These are phyloP conservation scores for Lepidostoma basale DNA, from an alignment of 1,140 invertebrate species.

Conservation along the genomic window DNA sequence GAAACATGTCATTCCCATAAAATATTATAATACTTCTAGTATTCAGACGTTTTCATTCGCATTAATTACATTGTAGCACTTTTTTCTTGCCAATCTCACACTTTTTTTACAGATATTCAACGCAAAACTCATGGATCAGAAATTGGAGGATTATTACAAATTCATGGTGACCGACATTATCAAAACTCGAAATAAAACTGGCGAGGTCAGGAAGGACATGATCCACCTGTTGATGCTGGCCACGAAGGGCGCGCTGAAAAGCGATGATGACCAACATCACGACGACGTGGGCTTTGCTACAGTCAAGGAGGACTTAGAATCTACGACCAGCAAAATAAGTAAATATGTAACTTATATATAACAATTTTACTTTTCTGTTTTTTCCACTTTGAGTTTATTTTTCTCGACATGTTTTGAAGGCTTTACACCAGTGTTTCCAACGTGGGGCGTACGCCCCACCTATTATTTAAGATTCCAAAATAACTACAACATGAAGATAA, in stretches of 20 bases:
- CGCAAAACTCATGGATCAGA: neutral
- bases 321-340: slow-evolving; percentile 3
- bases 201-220: slow-evolving; percentile 14
- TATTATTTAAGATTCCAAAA: too few species aligned
- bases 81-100: neutral
- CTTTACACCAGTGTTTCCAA: too few species aligned
- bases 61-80: neutral
- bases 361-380: too few species aligned
- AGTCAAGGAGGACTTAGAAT: neutral
- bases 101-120: neutral
- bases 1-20: too few species aligned
- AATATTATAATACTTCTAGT: too few species aligned
- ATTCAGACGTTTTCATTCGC: neutral
- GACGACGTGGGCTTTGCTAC: slow-evolving; percentile 18
- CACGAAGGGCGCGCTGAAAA: slow-evolving; percentile 28
- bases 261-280: neutral
- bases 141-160: neutral
- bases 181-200: neutral
- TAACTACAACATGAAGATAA: too few species aligned
- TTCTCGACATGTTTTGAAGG: too few species aligned
- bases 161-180: slow-evolving; percentile 16
- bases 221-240: slow-evolving; percentile 30
- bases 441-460: too few species aligned
- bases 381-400: too few species aligned
- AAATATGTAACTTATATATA: too few species aligned